Base-by-base conservation (phyloP, 2,797 vertebrate genomes). In the Falco peregrinus region DNA sequence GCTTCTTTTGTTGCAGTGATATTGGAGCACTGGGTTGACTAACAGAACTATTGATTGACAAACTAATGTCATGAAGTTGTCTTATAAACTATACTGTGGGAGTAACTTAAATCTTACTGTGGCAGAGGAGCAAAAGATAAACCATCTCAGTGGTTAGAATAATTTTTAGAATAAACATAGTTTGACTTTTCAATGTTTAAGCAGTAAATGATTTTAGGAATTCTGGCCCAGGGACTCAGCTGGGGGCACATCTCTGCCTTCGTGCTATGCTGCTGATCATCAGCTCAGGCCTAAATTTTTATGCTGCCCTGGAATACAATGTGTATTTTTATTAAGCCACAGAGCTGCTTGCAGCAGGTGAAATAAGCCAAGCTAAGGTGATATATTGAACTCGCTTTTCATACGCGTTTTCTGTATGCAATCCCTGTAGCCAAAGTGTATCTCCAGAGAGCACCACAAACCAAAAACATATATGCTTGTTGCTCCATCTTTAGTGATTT, bases 21-120 rank as follows among this genome's bases (percentile, higher is more conserved):
- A 61, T 43, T 67, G 60, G 43, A 95, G 77, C 76, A 69, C 64
- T 67, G 57, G 31, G 57, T 87, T 96, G 56, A 81, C 92, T 64
- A 69, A 81, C 76, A 93, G 81, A 95, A 71, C 83, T 94, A 71
- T 93, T 94, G 96, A 95, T 43, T 88, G 86, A 89, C 86, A 92
- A 94, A 86, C 51, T 45, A 90, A 88, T 51, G 84, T 69, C 87
- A 64, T n/a, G 61, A 79, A 79, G 76, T 69, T 84, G 59, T 64
- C 13, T 94, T 82, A 79, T 64, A 39, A 92, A 9, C 57, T 51
- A 39, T 64, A 59, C 43, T 73, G 28, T 48, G 45, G 53, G 50
- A 92, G 51, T 59, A 88, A 85, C 80, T 80, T 63, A n/a, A 86
- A 59, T 73, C 68, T 87, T 71, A 41, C 33, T 51, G 35, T 37